A percentile compares a stretch with the other conserved stretches of the same genome.
Conservation (phyloP, 2,113 vertebrate species). For the Colinus virginianus region DNA sequence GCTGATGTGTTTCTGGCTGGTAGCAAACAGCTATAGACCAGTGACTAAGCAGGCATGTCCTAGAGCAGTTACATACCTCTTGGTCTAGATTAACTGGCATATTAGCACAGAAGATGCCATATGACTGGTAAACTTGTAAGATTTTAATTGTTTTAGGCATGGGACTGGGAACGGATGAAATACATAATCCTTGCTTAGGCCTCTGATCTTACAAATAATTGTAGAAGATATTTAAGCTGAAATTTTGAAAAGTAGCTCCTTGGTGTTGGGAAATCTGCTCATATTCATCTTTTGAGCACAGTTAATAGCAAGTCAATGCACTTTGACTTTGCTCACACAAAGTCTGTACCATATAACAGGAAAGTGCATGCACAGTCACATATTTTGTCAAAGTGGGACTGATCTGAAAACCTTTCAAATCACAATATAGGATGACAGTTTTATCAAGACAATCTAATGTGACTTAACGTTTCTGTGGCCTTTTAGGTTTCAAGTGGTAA, state of each 20-base stretch:
- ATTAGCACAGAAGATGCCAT: neutral
- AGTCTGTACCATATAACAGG: neutral
- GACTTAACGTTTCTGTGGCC: neutral
- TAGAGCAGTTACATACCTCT: neutral
- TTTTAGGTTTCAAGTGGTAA: neutral
- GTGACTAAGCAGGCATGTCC: neutral
- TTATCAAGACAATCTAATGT: neutral
- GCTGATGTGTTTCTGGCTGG: neutral
- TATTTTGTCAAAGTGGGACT: neutral
- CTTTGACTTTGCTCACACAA: neutral
- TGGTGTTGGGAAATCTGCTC: neutral
- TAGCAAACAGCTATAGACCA: neutral
- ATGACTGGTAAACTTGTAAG: neutral
- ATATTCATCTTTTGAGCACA: neutral
- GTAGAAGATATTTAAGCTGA: neutral
- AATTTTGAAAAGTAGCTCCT: neutral
- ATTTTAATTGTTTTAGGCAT: neutral
- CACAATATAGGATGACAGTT: neutral
- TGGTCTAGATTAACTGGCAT: neutral
- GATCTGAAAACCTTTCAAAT: neutral
- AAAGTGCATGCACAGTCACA: neutral
- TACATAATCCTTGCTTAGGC: neutral
- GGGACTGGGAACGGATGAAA: neutral
- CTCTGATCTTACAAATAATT: neutral
- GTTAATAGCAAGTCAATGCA: neutral